A percentile compares a stretch with the other conserved stretches of the same genome.
Evolutionary conservation across 2,888 invertebrate species (phyloP).

Genomic region (Alentia gelatinosa): DNA sequence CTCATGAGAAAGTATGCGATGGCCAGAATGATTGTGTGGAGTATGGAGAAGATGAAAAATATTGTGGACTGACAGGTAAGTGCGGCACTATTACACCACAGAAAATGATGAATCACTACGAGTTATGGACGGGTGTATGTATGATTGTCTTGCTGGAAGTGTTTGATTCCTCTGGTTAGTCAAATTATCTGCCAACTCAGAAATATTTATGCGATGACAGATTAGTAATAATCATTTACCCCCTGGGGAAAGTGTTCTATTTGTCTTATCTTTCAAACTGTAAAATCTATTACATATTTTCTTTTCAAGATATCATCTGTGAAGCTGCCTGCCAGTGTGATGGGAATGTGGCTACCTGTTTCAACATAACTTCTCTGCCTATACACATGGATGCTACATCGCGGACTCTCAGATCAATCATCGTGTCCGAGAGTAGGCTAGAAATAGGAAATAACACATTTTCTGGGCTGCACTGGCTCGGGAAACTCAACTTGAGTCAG

Average conservation of each 20-base stretch:
- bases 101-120: too few relatives aligned
- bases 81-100: too few relatives aligned
- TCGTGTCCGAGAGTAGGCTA: background rate
- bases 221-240: background rate
- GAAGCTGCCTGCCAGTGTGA: background rate
- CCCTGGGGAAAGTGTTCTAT: background rate
- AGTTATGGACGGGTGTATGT: too few relatives aligned
- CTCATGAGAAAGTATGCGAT: conserved; percentile 55
- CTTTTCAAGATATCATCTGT: conserved; percentile 9
- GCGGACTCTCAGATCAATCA: background rate
- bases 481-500: conserved; percentile 3
- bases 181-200: background rate
- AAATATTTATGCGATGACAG: background rate
- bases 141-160: background rate
- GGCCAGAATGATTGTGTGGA: conserved; percentile 36
- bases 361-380: background rate
- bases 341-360: conserved; percentile 1
- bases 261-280: background rate
- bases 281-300: too few relatives aligned
- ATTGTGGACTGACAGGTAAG: conserved; percentile 51
- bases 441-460: background rate
- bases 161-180: too few relatives aligned
- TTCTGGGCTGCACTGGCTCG: conserved; percentile 29
- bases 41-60: conserved; percentile 50
- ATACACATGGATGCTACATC: background rate